Evolutionary conservation across 1,140 invertebrate species (phyloP), one percentile per base, ranked within the genome.

Genomic region (Harpegnathos saltator): DNA sequence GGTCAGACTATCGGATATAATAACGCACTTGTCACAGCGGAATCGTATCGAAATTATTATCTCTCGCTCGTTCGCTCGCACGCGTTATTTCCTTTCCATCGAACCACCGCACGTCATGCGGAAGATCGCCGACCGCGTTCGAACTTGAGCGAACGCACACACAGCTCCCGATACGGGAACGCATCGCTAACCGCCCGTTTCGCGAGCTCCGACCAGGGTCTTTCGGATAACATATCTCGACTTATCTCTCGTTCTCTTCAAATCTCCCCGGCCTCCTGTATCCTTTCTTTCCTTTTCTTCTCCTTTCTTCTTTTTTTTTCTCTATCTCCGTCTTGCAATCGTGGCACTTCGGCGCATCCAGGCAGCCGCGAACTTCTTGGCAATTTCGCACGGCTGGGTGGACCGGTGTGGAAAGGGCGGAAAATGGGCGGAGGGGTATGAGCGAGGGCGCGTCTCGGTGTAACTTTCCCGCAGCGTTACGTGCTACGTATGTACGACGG

Each of bases 381-480:
- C 82, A 89, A 90, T 90, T 90, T 84, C 77, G 58, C 71, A 71
- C 78, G 89, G 78, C 72, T 84, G 80, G 85, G 11, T 82, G 68
- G 83, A 63, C 15, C n/a, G 48, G 56, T 33, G n/a, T 22, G 26
- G 74, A 61, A 63, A 59, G 52, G 48, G 38, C 50, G 61, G 50
- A 48, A 69, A 58, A 33, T 22, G 54, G 80, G 29, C 22, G 69
- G 56, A 24, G 61, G 44, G 24, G 68, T 24, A 75, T n/a, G 48
- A 38, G 44, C 68, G 85, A 83, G 80, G 50, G 69, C 68, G 85
- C 71, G 82, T 83, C 68, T 83, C 89, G 71, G 80, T 85, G 84
- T 90, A 90, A 90, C 89, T 90, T 90, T 90, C 74, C 87, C 63
- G 72, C 85, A 90, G 82, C 61, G 82, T 90, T 90, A 90, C 83